Base-by-base conservation (phyloP, 2,113 vertebrate genomes). In the Dicerorhinus sumatrensis region DNA sequence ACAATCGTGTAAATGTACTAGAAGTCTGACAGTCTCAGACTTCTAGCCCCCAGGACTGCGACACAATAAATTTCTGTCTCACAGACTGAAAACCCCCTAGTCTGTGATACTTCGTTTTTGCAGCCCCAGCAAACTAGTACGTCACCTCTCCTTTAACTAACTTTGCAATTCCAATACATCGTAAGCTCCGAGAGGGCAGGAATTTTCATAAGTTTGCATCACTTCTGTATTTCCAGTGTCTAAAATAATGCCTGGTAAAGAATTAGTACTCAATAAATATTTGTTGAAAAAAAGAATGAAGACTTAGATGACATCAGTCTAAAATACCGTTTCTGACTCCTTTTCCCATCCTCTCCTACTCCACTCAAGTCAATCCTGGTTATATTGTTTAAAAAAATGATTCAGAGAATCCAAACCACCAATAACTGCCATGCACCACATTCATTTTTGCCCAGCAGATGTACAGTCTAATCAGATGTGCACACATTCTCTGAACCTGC, bases 1-100 rank as follows among this genome's bases (percentile, higher is more conserved):
- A 97, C 96, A 97, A 96, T 96, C 65, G 3, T 96, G 76, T 97
- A 97, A 83, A 96, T 89, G 89, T 96, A 60, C 72, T 89, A 87
- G 80, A 67, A 95, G n/a, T n/a, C 25, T 7, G 1, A 31, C 17
- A 39, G 21, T 7, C 27, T 54, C 72, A 36, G 17, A n/a, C 80
- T 75, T 79, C 60, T 31, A 54, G 1, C 16, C 39, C 54, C 18
- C 33, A 81, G 39, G 48, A 62, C 27, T 67, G 9, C 36, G 54
- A 46, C n/a, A 62, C 20, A 48, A 29, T 18, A 25, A 6, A 48
- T 21, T 70, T 60, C 10, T 36, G 7, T 79, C 5, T 42, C 42
- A 42, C 42, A 42, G 42, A 42, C 42, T 42, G 42, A 36, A 73
- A 89, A 39, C 23, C 18, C 31, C 29, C 6, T 29, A 17, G 25